Percentiles rank a stretch among this genome's conserved stretches.
Conservation (phyloP, 2,888 invertebrate genomes). For the Helleia helle region DNA sequence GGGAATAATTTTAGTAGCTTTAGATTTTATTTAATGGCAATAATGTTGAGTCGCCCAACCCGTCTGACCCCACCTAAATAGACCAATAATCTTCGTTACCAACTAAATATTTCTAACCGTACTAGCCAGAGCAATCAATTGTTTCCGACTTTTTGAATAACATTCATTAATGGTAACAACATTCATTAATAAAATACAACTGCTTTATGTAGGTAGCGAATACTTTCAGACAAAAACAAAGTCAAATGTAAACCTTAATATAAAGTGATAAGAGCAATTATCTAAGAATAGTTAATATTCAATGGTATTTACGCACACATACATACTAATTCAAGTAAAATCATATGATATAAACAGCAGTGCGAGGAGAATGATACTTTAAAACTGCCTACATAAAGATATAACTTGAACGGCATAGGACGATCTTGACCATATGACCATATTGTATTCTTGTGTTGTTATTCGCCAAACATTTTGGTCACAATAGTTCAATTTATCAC, state of each 20-base stretch:
- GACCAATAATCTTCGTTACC: slow-evolving; percentile 30
- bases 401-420: slow-evolving; percentile 16
- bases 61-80: slow-evolving; percentile 45
- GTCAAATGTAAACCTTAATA: slow-evolving; percentile 20
- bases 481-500: slow-evolving; percentile 22
- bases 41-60: slow-evolving; percentile 28
- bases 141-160: too few species aligned
- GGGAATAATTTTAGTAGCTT: slow-evolving; percentile 25
- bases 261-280: slow-evolving; percentile 9
- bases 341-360: slow-evolving; percentile 41
- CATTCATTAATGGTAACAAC: too few species aligned
- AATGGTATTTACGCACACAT: slow-evolving; percentile 36
- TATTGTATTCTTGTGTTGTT: not conserved
- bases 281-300: not conserved
- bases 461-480: slow-evolving; percentile 39
- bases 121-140: too few species aligned
- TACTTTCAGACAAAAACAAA: slow-evolving; percentile 37
- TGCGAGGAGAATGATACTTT: slow-evolving; percentile 20
- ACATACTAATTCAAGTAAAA: slow-evolving; percentile 45
- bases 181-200: not conserved
- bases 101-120: slow-evolving; percentile 27
- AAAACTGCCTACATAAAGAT: rapidly evolving
- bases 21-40: slow-evolving; percentile 27
- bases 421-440: slow-evolving; percentile 1
- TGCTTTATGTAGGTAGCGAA: slow-evolving; percentile 65